Percentiles rank a stretch among this genome's conserved stretches.
Evolutionary conservation across 2,113 vertebrate species (phyloP).

Genomic region (Oreotrochilus melanogaster): DNA sequence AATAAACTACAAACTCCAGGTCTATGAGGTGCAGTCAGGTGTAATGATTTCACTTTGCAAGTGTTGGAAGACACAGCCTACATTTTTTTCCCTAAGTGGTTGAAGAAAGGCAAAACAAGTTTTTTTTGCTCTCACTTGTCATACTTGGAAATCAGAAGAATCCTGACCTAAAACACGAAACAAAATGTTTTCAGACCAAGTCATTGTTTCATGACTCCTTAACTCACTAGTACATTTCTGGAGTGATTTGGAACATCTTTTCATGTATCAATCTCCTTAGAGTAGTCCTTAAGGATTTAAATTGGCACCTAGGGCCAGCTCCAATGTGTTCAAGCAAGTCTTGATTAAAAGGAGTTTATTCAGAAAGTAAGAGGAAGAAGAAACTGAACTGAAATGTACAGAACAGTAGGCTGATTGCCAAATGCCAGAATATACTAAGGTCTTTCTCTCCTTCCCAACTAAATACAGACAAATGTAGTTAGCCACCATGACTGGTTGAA

Average conservation of each 20-base stretch:
- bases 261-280: neutral
- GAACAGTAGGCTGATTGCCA: neutral
- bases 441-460: neutral
- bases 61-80: neutral
- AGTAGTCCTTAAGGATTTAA: constrained; percentile 3
- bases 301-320: neutral
- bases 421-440: neutral
- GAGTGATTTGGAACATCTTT: neutral
- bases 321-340: neutral
- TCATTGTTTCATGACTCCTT: neutral
- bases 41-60: neutral
- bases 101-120: neutral
- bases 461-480: neutral
- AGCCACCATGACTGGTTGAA: neutral
- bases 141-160: neutral
- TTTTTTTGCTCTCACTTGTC: neutral
- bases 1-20: neutral
- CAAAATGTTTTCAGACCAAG: neutral
- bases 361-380: constrained; percentile 17
- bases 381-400: neutral
- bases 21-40: neutral
- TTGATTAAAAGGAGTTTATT: constrained; percentile 53
- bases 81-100: neutral
- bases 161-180: constrained; percentile 4
- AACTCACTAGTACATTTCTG: neutral